A percentile compares a stretch with the other conserved stretches of the same genome.
phyloP scores from a whole-genome alignment of 2,113 vertebrate species.

The Sminthopsis crassicaudata region DNA sequence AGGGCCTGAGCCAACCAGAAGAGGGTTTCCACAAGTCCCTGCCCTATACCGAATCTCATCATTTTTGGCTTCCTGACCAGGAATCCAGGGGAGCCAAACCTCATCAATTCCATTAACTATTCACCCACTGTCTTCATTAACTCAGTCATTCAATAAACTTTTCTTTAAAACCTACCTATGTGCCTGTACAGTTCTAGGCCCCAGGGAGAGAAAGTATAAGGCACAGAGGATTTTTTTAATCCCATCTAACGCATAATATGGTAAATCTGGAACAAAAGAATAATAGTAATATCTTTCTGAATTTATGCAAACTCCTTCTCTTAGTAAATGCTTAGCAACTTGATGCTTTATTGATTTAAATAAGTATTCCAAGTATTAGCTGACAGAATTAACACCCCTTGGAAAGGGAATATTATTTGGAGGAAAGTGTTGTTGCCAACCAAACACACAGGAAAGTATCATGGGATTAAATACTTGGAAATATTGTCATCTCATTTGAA shows the following conservation, averaged over 20 bases:
- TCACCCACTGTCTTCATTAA: neutral
- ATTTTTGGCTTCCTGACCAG: no score
- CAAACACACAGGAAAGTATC: rapidly evolving
- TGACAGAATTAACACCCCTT: rapidly evolving
- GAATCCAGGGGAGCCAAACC: no score
- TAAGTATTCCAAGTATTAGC: rapidly evolving
- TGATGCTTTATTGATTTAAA: neutral
- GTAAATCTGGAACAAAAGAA: no score
- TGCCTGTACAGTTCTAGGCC: neutral
- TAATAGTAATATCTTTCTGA: neutral
- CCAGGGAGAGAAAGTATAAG: neutral
- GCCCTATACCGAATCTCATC: no score
- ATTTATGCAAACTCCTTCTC: neutral
- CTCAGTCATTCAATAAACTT: neutral
- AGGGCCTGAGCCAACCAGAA: no score
- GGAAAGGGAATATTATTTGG: no score
- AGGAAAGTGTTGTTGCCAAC: rapidly evolving
- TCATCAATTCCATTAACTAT: neutral
- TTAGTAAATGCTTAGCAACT: neutral
- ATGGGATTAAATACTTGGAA: neutral
- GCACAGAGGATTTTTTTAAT: neutral
- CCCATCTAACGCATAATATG: neutral
- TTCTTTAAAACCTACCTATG: neutral
- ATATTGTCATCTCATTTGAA: neutral
- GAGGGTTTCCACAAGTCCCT: no score